Evolutionary conservation across 1,140 invertebrate genomes (phyloP).

Genomic region (Platyscapa corneri): DNA sequence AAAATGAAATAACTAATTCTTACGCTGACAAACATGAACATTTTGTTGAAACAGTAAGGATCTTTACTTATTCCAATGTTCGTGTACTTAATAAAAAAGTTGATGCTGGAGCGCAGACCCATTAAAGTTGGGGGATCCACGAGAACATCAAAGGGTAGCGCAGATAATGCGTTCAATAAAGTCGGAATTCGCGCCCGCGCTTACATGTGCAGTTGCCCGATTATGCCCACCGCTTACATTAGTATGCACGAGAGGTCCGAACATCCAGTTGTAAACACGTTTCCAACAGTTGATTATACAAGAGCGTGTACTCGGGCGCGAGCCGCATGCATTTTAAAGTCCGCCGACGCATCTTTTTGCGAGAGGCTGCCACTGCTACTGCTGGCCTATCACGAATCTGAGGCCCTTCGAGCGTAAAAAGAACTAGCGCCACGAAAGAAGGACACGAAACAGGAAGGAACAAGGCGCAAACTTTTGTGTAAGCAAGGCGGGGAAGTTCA

Average conservation of each 20-base stretch:
- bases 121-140: background rate
- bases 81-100: background rate
- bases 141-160: conserved; percentile 7
- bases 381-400: background rate
- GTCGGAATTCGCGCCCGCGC: background rate
- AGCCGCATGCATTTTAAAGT: background rate
- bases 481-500: too few species aligned
- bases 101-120: background rate
- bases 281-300: conserved; percentile 11
- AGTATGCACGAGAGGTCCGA: conserved; percentile 24
- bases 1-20: too few species aligned
- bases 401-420: background rate
- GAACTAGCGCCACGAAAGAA: background rate
- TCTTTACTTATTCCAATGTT: background rate
- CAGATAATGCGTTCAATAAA: conserved; percentile 17
- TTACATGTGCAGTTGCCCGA: background rate
- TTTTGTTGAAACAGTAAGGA: background rate
- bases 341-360: background rate
- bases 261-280: conserved; percentile 31
- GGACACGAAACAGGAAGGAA: background rate
- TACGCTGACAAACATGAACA: too few species aligned
- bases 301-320: background rate
- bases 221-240: background rate
- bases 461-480: too few species aligned
- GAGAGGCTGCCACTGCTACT: too few species aligned